Percentiles rank a stretch among this genome's conserved stretches.
Evolutionary conservation across 2,888 invertebrate species (phyloP).

Genomic region (Mythimna vitellina): DNA sequence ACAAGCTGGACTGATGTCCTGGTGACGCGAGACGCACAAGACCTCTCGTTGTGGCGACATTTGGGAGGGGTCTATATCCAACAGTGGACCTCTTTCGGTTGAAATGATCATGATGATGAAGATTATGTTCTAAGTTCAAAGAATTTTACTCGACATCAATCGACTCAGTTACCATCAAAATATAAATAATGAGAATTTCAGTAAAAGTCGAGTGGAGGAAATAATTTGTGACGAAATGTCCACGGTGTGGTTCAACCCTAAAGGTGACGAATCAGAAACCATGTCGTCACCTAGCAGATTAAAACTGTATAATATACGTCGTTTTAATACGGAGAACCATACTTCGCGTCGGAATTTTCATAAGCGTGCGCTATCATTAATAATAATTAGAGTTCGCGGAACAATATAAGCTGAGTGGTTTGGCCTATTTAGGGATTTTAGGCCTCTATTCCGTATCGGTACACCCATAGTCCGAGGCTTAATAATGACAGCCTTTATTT

Average conservation of each 20-base stretch:
- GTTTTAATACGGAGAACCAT: conserved; percentile 57
- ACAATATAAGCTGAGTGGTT: conserved; percentile 84
- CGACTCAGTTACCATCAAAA: too few species aligned
- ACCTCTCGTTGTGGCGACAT: too few species aligned
- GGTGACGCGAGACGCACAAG: too few species aligned
- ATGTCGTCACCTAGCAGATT: conserved; percentile 45
- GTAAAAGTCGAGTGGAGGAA: background rate
- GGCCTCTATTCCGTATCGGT: conserved; percentile 72
- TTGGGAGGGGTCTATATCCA: too few species aligned
- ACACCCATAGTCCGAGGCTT: conserved; percentile 3
- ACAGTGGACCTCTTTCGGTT: too few species aligned
- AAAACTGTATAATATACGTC: conserved; percentile 38
- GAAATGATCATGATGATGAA: too few species aligned
- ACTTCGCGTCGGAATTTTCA: conserved; percentile 71
- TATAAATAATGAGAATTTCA: too few species aligned
- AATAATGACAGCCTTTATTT: conserved; percentile 25
- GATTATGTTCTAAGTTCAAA: too few species aligned
- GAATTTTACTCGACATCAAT: too few species aligned
- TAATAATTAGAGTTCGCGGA: conserved; percentile 84
- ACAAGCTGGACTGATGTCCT: too few species aligned
- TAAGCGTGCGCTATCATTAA: conserved; percentile 82
- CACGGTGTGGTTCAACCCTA: background rate
- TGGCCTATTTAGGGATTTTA: conserved; percentile 78
- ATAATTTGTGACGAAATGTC: background rate
- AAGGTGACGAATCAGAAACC: conserved; percentile 37